Base-by-base conservation (phyloP, 1,140 invertebrate genomes). In the Lucilia sericata region DNA sequence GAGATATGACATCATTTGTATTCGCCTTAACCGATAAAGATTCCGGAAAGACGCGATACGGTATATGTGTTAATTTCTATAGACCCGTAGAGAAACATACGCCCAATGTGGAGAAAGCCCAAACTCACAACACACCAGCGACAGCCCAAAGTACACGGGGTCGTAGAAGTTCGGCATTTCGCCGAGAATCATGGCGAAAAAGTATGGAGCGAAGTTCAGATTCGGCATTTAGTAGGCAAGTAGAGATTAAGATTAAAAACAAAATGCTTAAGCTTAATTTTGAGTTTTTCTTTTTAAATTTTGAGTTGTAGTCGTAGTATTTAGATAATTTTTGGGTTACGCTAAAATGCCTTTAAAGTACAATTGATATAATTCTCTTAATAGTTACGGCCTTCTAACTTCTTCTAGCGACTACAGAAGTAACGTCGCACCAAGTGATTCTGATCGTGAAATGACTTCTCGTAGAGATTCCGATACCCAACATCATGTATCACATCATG, bases 21-120 rank as follows among this genome's bases (percentile, higher is more conserved):
- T 99, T 99, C 90, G 98, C 98, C 5, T 93, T 99, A 82, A 99
- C 99, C 19, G 99, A 99, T 91, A 99, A 99, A 92, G 99, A 99
- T 92, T 99, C 98, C 12, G 97, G 89, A 0, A 97, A 95, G 91
- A 96, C 95, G 19, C 94, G 97, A 36, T 99, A 97, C 91, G 99
- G 99, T 30, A 97, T 99, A 85, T 99, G 98, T 92, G 96, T 99
- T 34, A 99, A 99, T 91, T 99, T 99, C 91, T 99, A 99, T 92
- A 94, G 98, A 74, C 96, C 97, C 0, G 94, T 98, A 76, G 95
- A 97, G 88, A 93, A 93, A 80, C 89, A 91, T 49, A 84, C 88
- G 34, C 80, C 88, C 7, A 78, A 78, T 47, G 51, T 86, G 0
- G 86, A 82, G 0, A 82, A 86, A 10, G 86, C 87, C 21, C 86